These are phyloP conservation scores for Oxystoma pomonae DNA, from an alignment of 2,888 invertebrate species.

Conservation along the genomic window DNA sequence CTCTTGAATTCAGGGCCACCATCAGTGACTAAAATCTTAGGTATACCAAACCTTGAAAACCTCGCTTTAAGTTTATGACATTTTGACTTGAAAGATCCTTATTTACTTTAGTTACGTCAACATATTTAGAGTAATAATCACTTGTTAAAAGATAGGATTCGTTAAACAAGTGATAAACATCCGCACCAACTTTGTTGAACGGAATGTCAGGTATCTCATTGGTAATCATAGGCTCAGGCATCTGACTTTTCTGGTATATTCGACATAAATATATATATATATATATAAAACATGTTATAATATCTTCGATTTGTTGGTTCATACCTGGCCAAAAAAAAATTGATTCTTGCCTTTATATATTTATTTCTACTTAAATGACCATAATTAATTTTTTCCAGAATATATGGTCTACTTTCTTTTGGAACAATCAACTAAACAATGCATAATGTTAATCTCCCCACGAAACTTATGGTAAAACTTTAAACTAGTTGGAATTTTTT, in stretches of 20 bases:
- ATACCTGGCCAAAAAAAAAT: neutral
- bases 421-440: slow-evolving; percentile 3
- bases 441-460: neutral
- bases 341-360: neutral
- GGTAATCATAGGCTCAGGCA: neutral
- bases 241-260: neutral
- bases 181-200: neutral
- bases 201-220: neutral
- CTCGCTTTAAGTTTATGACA: neutral
- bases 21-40: neutral
- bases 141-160: neutral
- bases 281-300: neutral
- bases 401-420: neutral
- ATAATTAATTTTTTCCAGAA: slow-evolving; percentile 8
- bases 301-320: neutral
- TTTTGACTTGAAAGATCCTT: neutral
- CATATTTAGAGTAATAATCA: neutral
- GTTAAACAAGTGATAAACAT: neutral
- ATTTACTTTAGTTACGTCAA: neutral
- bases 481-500: neutral
- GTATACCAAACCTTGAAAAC: neutral
- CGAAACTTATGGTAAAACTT: slow-evolving; percentile 1
- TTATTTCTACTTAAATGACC: slow-evolving; percentile 7
- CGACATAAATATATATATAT: neutral
- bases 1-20: slow-evolving; percentile 7